These are phyloP conservation scores for Polypedilum vanderplanki DNA, from an alignment of 1,140 invertebrate genomes.

Conservation along the genomic window DNA sequence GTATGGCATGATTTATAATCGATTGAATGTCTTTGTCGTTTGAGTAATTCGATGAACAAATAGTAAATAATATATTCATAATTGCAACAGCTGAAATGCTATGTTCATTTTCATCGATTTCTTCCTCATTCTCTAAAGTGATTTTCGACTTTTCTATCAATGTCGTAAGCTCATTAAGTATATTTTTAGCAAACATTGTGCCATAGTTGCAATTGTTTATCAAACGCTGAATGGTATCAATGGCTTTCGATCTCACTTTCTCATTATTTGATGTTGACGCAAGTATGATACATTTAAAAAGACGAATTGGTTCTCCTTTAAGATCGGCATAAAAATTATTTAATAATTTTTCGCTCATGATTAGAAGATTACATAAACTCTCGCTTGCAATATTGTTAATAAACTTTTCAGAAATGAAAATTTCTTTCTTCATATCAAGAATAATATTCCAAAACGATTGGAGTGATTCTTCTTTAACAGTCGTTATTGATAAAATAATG, in stretches of 20 bases:
- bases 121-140: conserved; percentile 41
- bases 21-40: not conserved
- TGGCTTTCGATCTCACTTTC: conserved; percentile 41
- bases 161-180: conserved; percentile 54
- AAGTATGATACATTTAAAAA: conserved; percentile 57
- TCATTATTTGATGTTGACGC: conserved; percentile 49
- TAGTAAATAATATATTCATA: conserved; percentile 36
- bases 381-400: conserved; percentile 62
- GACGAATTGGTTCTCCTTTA: conserved; percentile 48
- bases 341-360: conserved; percentile 58
- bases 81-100: conserved; percentile 40
- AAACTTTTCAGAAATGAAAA: conserved; percentile 78
- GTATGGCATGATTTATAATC: conserved; percentile 40
- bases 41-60: conserved; percentile 33
- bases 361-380: conserved; percentile 53
- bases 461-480: conserved; percentile 47
- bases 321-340: conserved; percentile 53
- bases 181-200: conserved; percentile 45
- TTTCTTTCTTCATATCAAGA: conserved; percentile 65
- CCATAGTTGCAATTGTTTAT: conserved; percentile 37
- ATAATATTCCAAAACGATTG: conserved; percentile 60
- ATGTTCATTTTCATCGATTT: conserved; percentile 40
- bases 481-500: conserved; percentile 63
- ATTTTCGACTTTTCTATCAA: conserved; percentile 53
- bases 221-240: conserved; percentile 39